These are phyloP conservation scores for Takifugu flavidus DNA, from an alignment of 2,113 vertebrate species.

Conservation along the genomic window DNA sequence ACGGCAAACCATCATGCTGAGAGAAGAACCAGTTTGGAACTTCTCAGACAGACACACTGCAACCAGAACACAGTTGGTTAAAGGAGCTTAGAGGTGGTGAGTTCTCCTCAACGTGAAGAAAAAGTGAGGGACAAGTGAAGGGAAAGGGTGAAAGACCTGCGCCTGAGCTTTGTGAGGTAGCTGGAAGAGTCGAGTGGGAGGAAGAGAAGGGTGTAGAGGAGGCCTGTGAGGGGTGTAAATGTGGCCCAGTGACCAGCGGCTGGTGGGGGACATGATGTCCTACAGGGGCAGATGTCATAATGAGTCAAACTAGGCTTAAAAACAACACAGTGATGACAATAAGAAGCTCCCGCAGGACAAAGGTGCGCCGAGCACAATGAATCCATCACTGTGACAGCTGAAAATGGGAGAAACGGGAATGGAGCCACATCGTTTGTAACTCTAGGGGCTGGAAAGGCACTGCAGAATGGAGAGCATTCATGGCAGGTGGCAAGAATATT, in stretches of 20 bases:
- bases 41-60: constrained; percentile 15
- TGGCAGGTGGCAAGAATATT: constrained; percentile 55
- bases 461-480: constrained; percentile 53
- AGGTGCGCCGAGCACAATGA: constrained; percentile 15
- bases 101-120: constrained; percentile 19
- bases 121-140: constrained; percentile 54
- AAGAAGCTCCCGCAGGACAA: constrained; percentile 34
- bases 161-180: constrained; percentile 74
- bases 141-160: constrained; percentile 73
- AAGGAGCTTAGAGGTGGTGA: constrained; percentile 37
- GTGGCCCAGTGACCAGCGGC: constrained; percentile 79
- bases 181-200: constrained; percentile 75
- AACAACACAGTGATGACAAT: constrained; percentile 1
- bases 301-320: constrained; percentile 50
- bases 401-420: background rate
- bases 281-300: constrained; percentile 69
- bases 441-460: constrained; percentile 17
- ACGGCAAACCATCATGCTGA: constrained; percentile 6
- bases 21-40: constrained; percentile 2
- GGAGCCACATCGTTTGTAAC: background rate
- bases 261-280: constrained; percentile 76
- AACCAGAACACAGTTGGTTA: constrained; percentile 25
- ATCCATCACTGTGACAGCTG: too few species aligned
- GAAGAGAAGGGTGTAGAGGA: constrained; percentile 79
- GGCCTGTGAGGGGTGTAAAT: constrained; percentile 80